Conservation (phyloP, 2,888 invertebrate species). For the Pecten maximus region DNA sequence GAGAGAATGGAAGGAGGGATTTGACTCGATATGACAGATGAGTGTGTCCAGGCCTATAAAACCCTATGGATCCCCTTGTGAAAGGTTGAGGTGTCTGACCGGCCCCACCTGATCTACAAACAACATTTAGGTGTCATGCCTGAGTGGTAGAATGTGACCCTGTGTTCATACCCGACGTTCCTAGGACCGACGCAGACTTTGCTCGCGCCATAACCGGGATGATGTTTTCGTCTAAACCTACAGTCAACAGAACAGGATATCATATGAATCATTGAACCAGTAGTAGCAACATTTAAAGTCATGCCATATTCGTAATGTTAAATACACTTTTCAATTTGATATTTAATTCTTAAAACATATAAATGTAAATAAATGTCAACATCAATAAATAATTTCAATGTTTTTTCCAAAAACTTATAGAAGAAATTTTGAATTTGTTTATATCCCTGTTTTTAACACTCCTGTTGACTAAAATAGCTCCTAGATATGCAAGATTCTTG, state of each 20-base stretch:
- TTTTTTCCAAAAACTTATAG: too few relatives aligned
- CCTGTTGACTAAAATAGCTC: too few relatives aligned
- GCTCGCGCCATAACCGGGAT: slow-evolving; percentile 43
- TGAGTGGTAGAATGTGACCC: neutral
- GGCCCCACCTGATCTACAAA: neutral
- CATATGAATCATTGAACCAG: neutral
- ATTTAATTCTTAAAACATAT: too few relatives aligned
- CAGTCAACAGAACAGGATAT: neutral
- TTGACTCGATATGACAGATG: neutral
- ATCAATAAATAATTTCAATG: too few relatives aligned
- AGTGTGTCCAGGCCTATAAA: neutral
- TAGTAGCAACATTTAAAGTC: neutral
- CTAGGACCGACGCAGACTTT: slow-evolving; percentile 46
- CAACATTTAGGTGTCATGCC: neutral
- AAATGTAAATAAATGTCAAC: too few relatives aligned
- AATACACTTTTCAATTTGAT: too few relatives aligned
- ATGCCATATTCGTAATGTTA: neutral
- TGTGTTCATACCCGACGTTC: neutral
- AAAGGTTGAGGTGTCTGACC: neutral
- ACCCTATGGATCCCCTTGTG: neutral
- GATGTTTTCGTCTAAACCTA: neutral
- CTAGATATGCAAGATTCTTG: too few relatives aligned
- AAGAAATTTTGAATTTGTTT: too few relatives aligned
- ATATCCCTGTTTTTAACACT: too few relatives aligned
- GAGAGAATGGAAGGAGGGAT: neutral